Percentiles rank a stretch among this genome's conserved stretches.
phyloP scores from a whole-genome alignment of 1,140 invertebrate species.

The Tyrophagus putrescentiae region DNA sequence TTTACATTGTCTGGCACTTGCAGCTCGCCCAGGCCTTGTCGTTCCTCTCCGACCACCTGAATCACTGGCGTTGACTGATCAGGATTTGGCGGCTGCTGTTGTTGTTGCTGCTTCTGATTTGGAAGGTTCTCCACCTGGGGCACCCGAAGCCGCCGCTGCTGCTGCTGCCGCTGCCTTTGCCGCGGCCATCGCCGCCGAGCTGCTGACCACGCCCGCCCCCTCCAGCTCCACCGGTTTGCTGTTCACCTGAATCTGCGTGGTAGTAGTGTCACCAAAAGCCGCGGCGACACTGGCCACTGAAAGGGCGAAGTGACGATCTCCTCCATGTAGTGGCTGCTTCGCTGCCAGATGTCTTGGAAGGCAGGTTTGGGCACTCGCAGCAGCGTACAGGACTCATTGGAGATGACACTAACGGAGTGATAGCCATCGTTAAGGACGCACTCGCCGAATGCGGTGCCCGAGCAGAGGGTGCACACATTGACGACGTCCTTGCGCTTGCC shows the following conservation, averaged over 20 bases:
- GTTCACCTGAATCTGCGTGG: no score
- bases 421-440: slow-evolving; percentile 53
- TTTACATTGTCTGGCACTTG: no score
- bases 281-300: not conserved
- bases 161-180: no score
- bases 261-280: slow-evolving; percentile 2
- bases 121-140: no score
- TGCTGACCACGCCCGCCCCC: not conserved
- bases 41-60: no score
- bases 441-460: slow-evolving; percentile 62
- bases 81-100: no score
- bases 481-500: slow-evolving; percentile 44
- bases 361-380: slow-evolving; percentile 56
- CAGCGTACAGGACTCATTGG: slow-evolving; percentile 54
- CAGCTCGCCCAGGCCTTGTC: no score
- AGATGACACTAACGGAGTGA: slow-evolving; percentile 53
- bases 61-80: no score
- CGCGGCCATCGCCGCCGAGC: not conserved
- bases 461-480: slow-evolving; percentile 49
- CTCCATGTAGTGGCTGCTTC: slow-evolving; percentile 28
- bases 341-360: slow-evolving; percentile 48
- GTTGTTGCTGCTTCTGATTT: no score
- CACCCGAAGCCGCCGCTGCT: no score
- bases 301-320: slow-evolving; percentile 27
- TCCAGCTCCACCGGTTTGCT: not conserved